Evolutionary conservation across 2,888 invertebrate genomes (phyloP).

Genomic region (Macrostomum cliftonense): DNA sequence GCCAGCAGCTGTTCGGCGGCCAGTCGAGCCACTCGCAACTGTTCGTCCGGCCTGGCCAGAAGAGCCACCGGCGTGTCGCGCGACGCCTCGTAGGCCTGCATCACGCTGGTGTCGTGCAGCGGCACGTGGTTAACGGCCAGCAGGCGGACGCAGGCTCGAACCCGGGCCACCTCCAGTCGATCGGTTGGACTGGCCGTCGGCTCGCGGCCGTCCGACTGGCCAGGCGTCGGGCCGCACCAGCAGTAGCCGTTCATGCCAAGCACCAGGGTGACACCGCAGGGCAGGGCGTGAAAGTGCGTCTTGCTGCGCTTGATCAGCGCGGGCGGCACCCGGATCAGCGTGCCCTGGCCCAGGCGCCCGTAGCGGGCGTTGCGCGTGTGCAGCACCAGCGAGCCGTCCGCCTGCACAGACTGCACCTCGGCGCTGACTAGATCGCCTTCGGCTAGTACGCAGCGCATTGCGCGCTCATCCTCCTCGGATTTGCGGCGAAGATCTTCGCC

Average conservation of each 20-base stretch:
- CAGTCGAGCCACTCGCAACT: too few relatives aligned
- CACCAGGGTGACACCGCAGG: slow-evolving; percentile 73
- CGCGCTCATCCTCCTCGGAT: slow-evolving; percentile 84
- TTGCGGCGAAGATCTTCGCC: slow-evolving; percentile 47
- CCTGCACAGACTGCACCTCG: slow-evolving; percentile 77
- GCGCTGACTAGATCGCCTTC: slow-evolving; percentile 72
- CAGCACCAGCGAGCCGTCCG: slow-evolving; percentile 72
- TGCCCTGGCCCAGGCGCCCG: slow-evolving; percentile 81
- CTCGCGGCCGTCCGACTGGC: slow-evolving; percentile 49
- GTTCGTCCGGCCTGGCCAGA: too few relatives aligned
- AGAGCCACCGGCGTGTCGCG: slow-evolving; percentile 50
- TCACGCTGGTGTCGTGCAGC: slow-evolving; percentile 73
- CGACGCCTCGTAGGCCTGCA: slow-evolving; percentile 74
- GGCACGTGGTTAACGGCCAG: slow-evolving; percentile 68
- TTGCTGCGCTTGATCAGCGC: slow-evolving; percentile 75
- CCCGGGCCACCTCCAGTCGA: slow-evolving; percentile 64
- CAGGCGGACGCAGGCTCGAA: slow-evolving; percentile 71
- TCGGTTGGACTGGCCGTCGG: slow-evolving; percentile 49
- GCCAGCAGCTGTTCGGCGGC: too few relatives aligned
- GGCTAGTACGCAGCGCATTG: slow-evolving; percentile 53
- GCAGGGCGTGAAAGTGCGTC: slow-evolving; percentile 79
- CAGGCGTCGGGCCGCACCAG: slow-evolving; percentile 52
- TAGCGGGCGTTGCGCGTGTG: slow-evolving; percentile 90
- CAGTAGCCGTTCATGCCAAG: slow-evolving; percentile 88
- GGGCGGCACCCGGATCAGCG: slow-evolving; percentile 69